Conservation (phyloP, 2,888 invertebrate species). For the Bimastos eiseni region DNA sequence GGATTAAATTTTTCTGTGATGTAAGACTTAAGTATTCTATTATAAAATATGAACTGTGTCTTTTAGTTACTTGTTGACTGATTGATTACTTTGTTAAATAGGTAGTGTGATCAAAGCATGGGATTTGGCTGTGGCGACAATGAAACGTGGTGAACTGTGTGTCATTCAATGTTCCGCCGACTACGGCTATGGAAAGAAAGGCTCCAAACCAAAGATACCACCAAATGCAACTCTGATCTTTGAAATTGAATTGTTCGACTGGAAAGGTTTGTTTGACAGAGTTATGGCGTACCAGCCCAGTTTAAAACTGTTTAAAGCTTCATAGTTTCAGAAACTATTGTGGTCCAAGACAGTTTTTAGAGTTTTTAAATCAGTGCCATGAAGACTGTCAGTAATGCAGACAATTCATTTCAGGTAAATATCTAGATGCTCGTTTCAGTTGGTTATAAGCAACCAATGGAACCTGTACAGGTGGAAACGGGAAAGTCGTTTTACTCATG, state of each 20-base stretch:
- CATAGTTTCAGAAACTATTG: no score
- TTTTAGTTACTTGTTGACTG: not conserved
- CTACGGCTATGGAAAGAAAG: slow-evolving; percentile 85
- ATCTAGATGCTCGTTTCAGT: not conserved
- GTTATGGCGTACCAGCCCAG: not conserved
- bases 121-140: slow-evolving; percentile 89
- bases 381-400: not conserved
- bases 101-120: slow-evolving; percentile 87
- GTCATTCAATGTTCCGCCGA: slow-evolving; percentile 81
- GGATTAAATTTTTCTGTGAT: not conserved
- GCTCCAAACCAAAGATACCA: slow-evolving; percentile 85
- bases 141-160: slow-evolving; percentile 87
- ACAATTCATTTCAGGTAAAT: not conserved
- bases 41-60: no score
- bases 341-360: no score
- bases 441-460: no score
- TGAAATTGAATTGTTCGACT: slow-evolving; percentile 83
- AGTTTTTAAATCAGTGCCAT: no score
- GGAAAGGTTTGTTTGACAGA: slow-evolving; percentile 69
- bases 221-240: slow-evolving; percentile 79
- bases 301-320: no score
- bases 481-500: no score
- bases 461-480: no score
- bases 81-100: slow-evolving; percentile 52
- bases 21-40: no score